Percentiles rank a stretch among this genome's conserved stretches.
phyloP scores from a whole-genome alignment of 1,140 invertebrate species.

The Drosophila kohkoa region DNA sequence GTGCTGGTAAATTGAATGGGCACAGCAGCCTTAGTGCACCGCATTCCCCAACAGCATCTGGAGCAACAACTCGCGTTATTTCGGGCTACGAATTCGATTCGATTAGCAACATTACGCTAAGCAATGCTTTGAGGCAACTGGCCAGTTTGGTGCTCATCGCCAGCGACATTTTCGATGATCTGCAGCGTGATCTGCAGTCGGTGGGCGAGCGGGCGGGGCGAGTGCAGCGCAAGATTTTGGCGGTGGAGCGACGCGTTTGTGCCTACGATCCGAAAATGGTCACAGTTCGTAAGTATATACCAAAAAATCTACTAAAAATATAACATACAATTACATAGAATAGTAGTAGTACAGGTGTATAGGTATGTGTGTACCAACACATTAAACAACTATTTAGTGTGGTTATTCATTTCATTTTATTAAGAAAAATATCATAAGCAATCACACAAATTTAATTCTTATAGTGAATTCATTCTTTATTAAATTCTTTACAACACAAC shows the following conservation, averaged over 20 bases:
- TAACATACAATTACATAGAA: not conserved
- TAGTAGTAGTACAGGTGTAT: no score
- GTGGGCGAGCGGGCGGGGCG: slow-evolving; percentile 88
- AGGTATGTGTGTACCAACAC: not conserved
- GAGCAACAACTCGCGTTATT: slow-evolving; percentile 52
- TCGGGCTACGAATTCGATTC: slow-evolving; percentile 90
- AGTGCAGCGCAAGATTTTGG: slow-evolving; percentile 87
- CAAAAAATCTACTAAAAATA: slow-evolving; percentile 5
- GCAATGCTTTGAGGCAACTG: slow-evolving; percentile 91
- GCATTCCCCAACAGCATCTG: slow-evolving; percentile 59
- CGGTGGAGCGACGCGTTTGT: slow-evolving; percentile 87
- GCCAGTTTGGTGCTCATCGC: slow-evolving; percentile 91
- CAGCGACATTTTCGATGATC: slow-evolving; percentile 91
- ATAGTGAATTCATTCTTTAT: no score
- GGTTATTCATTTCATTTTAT: no score
- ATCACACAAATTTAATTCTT: no score
- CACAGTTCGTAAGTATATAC: slow-evolving; percentile 91
- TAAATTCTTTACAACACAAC: not conserved
- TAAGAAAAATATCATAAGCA: no score
- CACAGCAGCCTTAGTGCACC: slow-evolving; percentile 53
- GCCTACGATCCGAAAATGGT: slow-evolving; percentile 91
- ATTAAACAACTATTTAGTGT: not conserved
- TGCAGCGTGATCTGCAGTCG: slow-evolving; percentile 89
- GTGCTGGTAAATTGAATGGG: slow-evolving; percentile 28
- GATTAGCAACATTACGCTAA: slow-evolving; percentile 91